phyloP scores from a whole-genome alignment of 2,888 invertebrate species.

The Craniophora ligustri region DNA sequence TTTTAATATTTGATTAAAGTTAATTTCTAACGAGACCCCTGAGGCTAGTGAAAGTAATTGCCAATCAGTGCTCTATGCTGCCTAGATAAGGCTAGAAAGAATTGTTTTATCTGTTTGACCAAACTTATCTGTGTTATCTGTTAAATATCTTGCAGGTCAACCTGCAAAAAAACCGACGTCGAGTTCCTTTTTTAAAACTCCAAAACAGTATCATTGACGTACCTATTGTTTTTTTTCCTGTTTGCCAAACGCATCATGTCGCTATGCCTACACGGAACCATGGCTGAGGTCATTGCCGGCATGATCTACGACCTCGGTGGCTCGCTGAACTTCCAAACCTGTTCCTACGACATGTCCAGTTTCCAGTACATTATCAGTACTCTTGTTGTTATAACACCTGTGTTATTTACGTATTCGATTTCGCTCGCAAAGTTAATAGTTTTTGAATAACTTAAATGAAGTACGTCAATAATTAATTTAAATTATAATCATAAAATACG shows the following conservation, averaged over 20 bases:
- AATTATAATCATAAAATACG: too few relatives aligned
- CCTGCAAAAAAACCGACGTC: too few relatives aligned
- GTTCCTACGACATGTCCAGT: constrained; percentile 24
- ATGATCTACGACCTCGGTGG: constrained; percentile 61
- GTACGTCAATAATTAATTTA: too few relatives aligned
- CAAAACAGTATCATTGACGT: neutral
- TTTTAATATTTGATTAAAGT: constrained; percentile 14
- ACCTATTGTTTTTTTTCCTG: constrained; percentile 1
- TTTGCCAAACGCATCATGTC: constrained; percentile 28
- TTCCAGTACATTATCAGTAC: constrained; percentile 17
- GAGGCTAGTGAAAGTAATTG: constrained; percentile 23
- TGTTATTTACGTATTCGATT: neutral
- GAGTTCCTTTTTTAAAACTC: constrained; percentile 1
- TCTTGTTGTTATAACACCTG: constrained; percentile 11
- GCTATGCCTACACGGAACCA: constrained; percentile 37
- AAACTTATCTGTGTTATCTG: too few relatives aligned
- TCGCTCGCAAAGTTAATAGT: too few relatives aligned
- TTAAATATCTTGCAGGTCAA: too few relatives aligned
- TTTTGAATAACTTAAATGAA: too few relatives aligned
- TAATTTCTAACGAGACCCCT: constrained; percentile 2
- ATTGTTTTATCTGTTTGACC: too few relatives aligned
- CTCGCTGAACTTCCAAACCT: constrained; percentile 46
- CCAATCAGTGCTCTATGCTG: neutral
- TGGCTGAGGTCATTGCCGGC: constrained; percentile 60
- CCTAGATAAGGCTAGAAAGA: neutral